Conservation (phyloP, 1,140 invertebrate species). For the Stenopsyche tienmushanensis region DNA sequence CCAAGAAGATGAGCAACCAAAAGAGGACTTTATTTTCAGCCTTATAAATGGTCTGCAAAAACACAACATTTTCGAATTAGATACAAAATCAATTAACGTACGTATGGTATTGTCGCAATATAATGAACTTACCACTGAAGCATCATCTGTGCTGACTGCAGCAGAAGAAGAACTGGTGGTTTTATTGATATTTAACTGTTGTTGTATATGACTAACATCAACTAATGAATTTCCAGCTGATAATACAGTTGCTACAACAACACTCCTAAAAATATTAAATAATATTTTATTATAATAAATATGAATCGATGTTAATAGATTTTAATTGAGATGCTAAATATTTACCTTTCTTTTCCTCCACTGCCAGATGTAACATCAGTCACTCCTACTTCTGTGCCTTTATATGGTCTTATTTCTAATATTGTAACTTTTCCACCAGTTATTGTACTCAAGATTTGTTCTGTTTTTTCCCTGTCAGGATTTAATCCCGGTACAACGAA, state of each 20-base stretch:
- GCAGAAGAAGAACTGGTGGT: constrained; percentile 44
- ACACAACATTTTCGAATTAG: constrained; percentile 38
- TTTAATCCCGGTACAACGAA: constrained; percentile 76
- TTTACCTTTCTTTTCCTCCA: constrained; percentile 45
- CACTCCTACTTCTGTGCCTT: constrained; percentile 52
- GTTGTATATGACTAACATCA: constrained; percentile 67
- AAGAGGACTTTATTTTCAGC: constrained; percentile 70
- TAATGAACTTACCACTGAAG: constrained; percentile 35
- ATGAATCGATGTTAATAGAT: neutral
- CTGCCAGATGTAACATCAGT: constrained; percentile 50
- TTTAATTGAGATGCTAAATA: neutral
- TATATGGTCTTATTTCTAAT: constrained; percentile 69
- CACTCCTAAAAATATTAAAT: constrained; percentile 60
- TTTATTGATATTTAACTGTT: constrained; percentile 59
- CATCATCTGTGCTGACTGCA: constrained; percentile 35
- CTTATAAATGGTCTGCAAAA: constrained; percentile 66
- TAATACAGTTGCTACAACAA: constrained; percentile 72
- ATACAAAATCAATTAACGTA: no score
- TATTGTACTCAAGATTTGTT: constrained; percentile 70
- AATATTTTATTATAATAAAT: neutral
- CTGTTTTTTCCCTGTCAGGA: constrained; percentile 68
- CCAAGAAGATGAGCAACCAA: constrained; percentile 74
- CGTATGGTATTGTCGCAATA: no score
- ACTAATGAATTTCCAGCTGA: constrained; percentile 67
- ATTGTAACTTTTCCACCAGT: constrained; percentile 76